Percentiles rank a stretch among this genome's conserved stretches.
Conservation (phyloP, 1,140 invertebrate species). For the Calosoma granatense region DNA sequence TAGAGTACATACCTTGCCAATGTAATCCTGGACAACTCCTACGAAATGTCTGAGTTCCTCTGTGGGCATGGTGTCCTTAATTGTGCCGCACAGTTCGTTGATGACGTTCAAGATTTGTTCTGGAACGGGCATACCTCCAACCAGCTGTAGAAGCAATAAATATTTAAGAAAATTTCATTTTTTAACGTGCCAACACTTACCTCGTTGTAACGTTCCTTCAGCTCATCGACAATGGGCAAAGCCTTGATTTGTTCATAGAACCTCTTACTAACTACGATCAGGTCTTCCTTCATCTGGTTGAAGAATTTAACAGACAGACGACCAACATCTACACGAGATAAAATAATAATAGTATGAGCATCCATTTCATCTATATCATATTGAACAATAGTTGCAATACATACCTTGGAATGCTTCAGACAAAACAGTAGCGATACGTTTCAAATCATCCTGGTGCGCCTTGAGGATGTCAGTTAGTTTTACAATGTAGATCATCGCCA, state of each 20-base stretch:
- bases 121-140: constrained; percentile 36
- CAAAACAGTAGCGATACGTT: constrained; percentile 45
- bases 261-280: constrained; percentile 36
- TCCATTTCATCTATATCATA: background rate
- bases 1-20: constrained; percentile 44
- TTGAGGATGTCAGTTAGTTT: constrained; percentile 44
- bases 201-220: constrained; percentile 31
- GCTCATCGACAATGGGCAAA: constrained; percentile 41
- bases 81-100: constrained; percentile 36
- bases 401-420: constrained; percentile 42
- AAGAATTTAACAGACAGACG: constrained; percentile 38
- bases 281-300: constrained; percentile 36
- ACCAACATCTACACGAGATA: constrained; percentile 35
- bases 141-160: constrained; percentile 4
- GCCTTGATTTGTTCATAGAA: constrained; percentile 42
- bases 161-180: background rate
- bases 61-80: constrained; percentile 44
- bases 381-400: constrained; percentile 4
- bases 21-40: constrained; percentile 42
- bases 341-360: constrained; percentile 10
- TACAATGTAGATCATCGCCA: constrained; percentile 40
- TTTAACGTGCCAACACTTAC: constrained; percentile 14
- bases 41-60: constrained; percentile 46
- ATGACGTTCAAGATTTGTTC: constrained; percentile 38
- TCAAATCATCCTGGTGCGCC: constrained; percentile 51